A percentile compares a stretch with the other conserved stretches of the same genome.
phyloP scores from a whole-genome alignment of 2,797 vertebrate species.

The Phoxinus dragarum region DNA sequence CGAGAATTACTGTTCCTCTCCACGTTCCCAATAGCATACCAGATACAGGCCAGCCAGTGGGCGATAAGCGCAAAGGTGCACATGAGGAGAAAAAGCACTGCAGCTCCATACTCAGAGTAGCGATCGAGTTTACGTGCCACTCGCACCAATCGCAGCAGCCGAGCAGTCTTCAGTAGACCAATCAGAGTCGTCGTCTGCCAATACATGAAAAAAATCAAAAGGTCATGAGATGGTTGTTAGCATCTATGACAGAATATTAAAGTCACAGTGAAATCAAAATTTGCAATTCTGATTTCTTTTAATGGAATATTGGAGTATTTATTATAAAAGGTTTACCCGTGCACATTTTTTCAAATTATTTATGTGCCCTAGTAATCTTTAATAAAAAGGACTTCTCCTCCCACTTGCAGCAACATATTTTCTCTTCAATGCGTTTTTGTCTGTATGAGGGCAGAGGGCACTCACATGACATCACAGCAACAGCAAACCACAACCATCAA shows the following conservation, averaged over 20 bases:
- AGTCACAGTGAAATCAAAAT: background rate
- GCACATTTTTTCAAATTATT: background rate
- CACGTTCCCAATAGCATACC: constrained; percentile 85
- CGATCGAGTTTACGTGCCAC: constrained; percentile 89
- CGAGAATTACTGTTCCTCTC: constrained; percentile 75
- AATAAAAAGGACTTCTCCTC: background rate
- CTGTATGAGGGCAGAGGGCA: no score
- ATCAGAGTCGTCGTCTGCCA: constrained; percentile 82
- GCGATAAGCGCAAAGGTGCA: constrained; percentile 89
- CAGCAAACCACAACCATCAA: no score
- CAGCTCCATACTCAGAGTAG: constrained; percentile 88
- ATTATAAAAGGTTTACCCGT: background rate
- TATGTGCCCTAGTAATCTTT: background rate
- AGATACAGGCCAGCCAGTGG: constrained; percentile 88
- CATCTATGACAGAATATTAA: background rate
- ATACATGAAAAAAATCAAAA: constrained; percentile 5
- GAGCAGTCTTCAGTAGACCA: constrained; percentile 88
- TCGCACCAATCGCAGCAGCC: constrained; percentile 87
- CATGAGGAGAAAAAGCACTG: constrained; percentile 91
- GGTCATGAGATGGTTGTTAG: background rate
- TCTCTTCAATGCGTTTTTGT: background rate
- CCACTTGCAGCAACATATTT: background rate
- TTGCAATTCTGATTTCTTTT: background rate
- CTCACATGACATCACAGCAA: background rate
- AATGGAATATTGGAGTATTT: background rate